Conservation (phyloP, 2,888 invertebrate genomes). For the Poecilobothrus nobilitatus region DNA sequence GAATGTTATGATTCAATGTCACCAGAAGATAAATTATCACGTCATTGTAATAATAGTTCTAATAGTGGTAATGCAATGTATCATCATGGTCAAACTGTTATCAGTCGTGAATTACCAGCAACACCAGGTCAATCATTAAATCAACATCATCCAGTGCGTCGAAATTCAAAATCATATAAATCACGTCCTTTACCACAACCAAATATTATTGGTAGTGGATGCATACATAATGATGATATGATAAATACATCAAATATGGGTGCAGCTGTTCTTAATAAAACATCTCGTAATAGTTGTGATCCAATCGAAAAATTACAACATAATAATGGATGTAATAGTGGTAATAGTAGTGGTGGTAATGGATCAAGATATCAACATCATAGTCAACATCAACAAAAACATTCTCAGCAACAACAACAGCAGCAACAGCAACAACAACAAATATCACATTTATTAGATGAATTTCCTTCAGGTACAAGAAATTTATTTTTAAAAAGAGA, state of each 20-base stretch:
- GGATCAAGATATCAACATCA: slow-evolving; percentile 1
- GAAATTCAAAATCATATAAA: slow-evolving; percentile 14
- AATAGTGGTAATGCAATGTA: slow-evolving; percentile 25
- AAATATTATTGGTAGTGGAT: neutral
- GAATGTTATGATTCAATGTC: slow-evolving; percentile 41
- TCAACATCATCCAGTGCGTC: neutral
- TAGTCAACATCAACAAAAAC: slow-evolving; percentile 20
- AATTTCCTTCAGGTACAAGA: slow-evolving; percentile 16
- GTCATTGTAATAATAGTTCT: neutral
- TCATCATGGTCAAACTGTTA: slow-evolving; percentile 25
- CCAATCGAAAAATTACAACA: neutral
- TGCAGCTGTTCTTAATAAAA: slow-evolving; percentile 20
- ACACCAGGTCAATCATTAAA: slow-evolving; percentile 28
- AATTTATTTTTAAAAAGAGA: slow-evolving; percentile 34
- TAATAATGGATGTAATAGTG: slow-evolving; percentile 18
- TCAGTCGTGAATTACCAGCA: slow-evolving; percentile 25
- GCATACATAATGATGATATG: slow-evolving; percentile 4
- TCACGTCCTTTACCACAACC: slow-evolving; percentile 12
- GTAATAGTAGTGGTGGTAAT: neutral
- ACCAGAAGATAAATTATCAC: slow-evolving; percentile 32
- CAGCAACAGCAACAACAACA: slow-evolving; percentile 7
- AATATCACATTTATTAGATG: slow-evolving; percentile 14
- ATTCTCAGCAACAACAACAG: slow-evolving; percentile 13
- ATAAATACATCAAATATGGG: too few species aligned
- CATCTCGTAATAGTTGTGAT: neutral